Percentiles rank a stretch among this genome's conserved stretches.
phyloP scores from a whole-genome alignment of 1,140 invertebrate genomes.

The Drosophila nigrodunni region DNA sequence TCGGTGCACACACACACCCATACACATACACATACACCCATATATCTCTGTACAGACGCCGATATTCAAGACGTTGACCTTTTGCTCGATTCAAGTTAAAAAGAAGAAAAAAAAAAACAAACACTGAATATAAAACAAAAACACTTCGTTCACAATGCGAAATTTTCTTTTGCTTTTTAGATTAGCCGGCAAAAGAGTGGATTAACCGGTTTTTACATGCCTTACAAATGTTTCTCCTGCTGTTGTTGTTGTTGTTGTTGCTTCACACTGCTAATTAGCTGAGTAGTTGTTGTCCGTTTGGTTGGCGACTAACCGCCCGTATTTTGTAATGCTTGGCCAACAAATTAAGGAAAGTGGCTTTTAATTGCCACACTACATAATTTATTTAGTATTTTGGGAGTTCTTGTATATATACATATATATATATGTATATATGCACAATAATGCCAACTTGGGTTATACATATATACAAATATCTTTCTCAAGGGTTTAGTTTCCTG shows the following conservation, averaged over 20 bases:
- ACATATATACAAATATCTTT: background rate
- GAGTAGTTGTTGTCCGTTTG: constrained; percentile 24
- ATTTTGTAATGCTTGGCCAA: constrained; percentile 41
- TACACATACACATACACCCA: background rate
- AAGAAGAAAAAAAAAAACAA: constrained; percentile 24
- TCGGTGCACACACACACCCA: constrained; percentile 10
- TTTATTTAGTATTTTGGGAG: constrained; percentile 31
- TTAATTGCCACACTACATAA: constrained; percentile 40
- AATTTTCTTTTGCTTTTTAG: constrained; percentile 31
- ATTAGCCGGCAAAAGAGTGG: constrained; percentile 47
- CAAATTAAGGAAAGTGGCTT: constrained; percentile 45
- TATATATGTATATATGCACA: too few relatives aligned
- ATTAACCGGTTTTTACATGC: constrained; percentile 45
- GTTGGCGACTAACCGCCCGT: constrained; percentile 23
- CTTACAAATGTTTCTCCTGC: constrained; percentile 1
- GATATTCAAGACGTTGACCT: constrained; percentile 49
- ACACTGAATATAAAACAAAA: background rate
- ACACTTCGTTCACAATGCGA: constrained; percentile 34
- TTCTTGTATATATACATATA: background rate
- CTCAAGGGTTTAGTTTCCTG: background rate
- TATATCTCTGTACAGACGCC: constrained; percentile 7
- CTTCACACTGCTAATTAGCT: constrained; percentile 49
- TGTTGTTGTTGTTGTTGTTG: constrained; percentile 20
- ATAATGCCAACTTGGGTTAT: background rate
- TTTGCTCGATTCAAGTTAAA: constrained; percentile 22